Percentiles rank a stretch among this genome's conserved stretches.
Evolutionary conservation across 2,797 vertebrate genomes (phyloP).

Genomic region (Lithobates pipiens): DNA sequence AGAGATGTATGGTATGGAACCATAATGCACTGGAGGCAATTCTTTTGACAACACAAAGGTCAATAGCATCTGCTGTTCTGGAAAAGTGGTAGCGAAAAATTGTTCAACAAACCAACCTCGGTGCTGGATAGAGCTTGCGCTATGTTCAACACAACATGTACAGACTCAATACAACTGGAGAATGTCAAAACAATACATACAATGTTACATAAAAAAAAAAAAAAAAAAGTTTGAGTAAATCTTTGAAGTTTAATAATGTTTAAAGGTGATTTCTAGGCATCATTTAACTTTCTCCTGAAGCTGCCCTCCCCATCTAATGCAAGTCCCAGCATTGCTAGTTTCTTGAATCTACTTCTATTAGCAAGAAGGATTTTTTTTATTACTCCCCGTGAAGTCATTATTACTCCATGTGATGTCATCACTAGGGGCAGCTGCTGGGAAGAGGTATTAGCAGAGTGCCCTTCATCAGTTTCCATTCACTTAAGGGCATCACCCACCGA

Average conservation of each 20-base stretch:
- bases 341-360: too few species aligned
- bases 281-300: neutral
- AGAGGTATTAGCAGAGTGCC: too few species aligned
- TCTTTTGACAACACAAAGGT: neutral
- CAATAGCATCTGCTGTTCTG: neutral
- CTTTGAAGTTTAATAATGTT: neutral
- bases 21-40: neutral
- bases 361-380: too few species aligned
- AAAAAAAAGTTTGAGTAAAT: neutral
- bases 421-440: too few species aligned
- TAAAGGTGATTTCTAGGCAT: neutral
- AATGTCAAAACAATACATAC: neutral
- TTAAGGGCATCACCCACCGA: too few species aligned
- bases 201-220: too few species aligned
- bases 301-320: too few species aligned
- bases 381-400: too few species aligned
- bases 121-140: neutral
- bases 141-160: too few species aligned
- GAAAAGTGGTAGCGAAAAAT: neutral
- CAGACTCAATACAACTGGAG: neutral
- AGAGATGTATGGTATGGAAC: neutral
- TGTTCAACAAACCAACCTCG: neutral
- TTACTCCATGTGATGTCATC: too few species aligned
- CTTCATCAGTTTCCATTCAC: too few species aligned
- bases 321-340: too few species aligned